Evolutionary conservation across 2,113 vertebrate genomes (phyloP).

Genomic region (Sinocyclocheilus maitianheensis): DNA sequence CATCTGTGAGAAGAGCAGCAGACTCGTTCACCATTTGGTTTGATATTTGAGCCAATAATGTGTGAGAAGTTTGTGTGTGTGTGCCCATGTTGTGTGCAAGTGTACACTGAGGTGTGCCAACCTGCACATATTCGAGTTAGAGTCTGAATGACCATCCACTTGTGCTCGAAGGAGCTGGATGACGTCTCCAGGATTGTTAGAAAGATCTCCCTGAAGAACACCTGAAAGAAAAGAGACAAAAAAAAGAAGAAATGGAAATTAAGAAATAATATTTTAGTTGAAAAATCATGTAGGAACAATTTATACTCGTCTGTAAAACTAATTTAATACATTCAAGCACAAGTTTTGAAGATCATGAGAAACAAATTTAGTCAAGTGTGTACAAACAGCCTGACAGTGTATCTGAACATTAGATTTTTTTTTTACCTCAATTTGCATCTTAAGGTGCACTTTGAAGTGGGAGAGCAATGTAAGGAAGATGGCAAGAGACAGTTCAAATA

Average conservation of each 20-base stretch:
- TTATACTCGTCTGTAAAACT: neutral
- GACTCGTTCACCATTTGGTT: neutral
- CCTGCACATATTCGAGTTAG: slow-evolving; percentile 98
- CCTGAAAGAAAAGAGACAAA: slow-evolving; percentile 68
- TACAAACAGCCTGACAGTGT: neutral
- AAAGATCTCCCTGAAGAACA: slow-evolving; percentile 98
- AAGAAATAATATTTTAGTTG: neutral
- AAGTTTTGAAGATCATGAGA: neutral
- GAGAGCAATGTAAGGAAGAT: slow-evolving; percentile 97
- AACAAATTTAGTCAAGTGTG: neutral
- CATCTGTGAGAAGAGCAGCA: slow-evolving; percentile 77
- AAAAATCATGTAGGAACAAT: neutral
- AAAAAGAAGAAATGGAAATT: too few relatives aligned
- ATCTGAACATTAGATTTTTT: neutral
- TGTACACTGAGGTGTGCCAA: slow-evolving; percentile 58
- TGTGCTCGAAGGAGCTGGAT: slow-evolving; percentile 96
- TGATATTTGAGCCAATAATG: neutral
- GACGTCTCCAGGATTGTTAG: slow-evolving; percentile 96
- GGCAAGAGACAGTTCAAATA: slow-evolving; percentile 96
- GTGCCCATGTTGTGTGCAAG: neutral
- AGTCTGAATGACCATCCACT: slow-evolving; percentile 99
- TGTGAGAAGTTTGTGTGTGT: neutral
- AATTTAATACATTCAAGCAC: neutral
- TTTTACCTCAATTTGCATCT: slow-evolving; percentile 98
- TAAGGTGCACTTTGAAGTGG: slow-evolving; percentile 96